These are phyloP conservation scores for Brenthis ino DNA, from an alignment of 2,888 invertebrate species.

Conservation along the genomic window DNA sequence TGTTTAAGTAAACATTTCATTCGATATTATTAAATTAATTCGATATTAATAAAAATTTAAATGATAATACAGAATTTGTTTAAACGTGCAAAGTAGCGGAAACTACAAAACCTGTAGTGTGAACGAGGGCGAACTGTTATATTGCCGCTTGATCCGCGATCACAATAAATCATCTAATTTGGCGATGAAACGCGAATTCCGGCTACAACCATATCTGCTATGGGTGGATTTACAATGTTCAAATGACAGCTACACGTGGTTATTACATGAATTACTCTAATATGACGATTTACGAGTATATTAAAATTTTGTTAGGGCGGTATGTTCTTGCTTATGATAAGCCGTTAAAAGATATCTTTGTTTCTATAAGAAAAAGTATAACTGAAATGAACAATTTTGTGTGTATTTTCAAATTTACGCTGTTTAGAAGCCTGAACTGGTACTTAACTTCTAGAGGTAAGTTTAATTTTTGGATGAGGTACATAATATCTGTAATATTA, in stretches of 20 bases:
- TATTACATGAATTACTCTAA: constrained; percentile 67
- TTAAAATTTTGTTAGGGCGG: constrained; percentile 49
- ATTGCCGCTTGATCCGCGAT: constrained; percentile 60
- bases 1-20: constrained; percentile 4
- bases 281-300: constrained; percentile 67
- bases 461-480: too few relatives aligned
- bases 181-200: constrained; percentile 67
- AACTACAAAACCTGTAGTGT: constrained; percentile 27
- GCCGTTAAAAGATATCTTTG: background rate
- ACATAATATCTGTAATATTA: too few relatives aligned
- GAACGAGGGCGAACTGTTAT: constrained; percentile 37
- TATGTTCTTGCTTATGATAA: background rate
- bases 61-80: background rate
- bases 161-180: constrained; percentile 81
- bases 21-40: background rate
- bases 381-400: too few relatives aligned
- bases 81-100: too few relatives aligned
- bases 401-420: too few relatives aligned
- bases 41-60: background rate
- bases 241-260: constrained; percentile 68
- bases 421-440: too few relatives aligned
- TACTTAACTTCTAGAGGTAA: too few relatives aligned
- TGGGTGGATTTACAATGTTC: constrained; percentile 66
- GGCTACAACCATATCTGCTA: constrained; percentile 51
- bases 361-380: too few relatives aligned